phyloP scores from a whole-genome alignment of 2,797 vertebrate genomes.

The Hapalemur alaotrensis region DNA sequence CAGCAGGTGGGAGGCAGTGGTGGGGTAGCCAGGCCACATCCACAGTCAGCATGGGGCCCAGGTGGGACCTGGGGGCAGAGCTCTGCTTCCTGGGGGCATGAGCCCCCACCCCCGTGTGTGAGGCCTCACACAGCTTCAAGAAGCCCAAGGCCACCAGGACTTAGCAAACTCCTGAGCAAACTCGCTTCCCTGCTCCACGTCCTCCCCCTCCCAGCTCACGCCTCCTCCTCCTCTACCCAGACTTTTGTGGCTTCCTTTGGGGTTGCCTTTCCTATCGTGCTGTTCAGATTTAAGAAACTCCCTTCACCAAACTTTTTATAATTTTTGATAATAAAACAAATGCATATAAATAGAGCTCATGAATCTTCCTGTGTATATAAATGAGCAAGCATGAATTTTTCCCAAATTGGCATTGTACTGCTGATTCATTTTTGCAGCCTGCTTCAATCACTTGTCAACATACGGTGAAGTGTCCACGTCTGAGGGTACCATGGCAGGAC shows the following conservation, averaged over 20 bases:
- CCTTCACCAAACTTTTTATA: not conserved
- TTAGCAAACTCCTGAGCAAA: not conserved
- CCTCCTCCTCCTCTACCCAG: not conserved
- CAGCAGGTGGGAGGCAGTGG: slow-evolving; percentile 47
- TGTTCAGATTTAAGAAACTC: not conserved
- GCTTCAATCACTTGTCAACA: not conserved
- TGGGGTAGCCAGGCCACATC: not conserved
- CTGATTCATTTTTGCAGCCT: not conserved
- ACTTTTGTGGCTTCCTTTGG: not conserved
- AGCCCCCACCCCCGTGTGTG: not conserved
- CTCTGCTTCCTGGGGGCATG: not conserved
- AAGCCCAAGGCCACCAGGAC: not conserved
- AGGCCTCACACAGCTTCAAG: not conserved
- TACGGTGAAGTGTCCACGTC: accelerated
- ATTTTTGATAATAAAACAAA: slow-evolving; percentile 11
- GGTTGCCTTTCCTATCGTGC: not conserved
- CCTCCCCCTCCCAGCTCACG: not conserved
- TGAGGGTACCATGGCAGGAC: not conserved
- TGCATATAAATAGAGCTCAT: not conserved
- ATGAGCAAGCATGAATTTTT: not conserved
- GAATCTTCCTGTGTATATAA: not conserved
- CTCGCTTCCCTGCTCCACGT: not conserved
- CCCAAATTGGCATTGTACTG: not conserved
- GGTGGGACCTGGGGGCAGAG: not conserved
- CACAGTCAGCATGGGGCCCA: not conserved